Evolutionary conservation across 2,888 invertebrate species (phyloP).

Genomic region (Phalangium opilio): DNA sequence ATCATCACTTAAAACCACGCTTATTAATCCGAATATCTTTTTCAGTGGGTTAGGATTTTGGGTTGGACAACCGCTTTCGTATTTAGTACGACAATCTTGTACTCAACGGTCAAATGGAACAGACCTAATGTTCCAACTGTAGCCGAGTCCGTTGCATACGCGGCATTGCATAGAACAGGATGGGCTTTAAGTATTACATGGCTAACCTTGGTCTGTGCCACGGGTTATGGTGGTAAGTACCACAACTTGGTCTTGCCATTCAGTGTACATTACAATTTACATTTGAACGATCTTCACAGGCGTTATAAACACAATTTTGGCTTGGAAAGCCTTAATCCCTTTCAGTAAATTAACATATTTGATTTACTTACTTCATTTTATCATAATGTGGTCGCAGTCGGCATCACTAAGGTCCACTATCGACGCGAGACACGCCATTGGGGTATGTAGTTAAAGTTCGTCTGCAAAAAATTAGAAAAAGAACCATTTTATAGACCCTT

Average conservation of each 20-base stretch:
- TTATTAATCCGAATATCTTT: neutral
- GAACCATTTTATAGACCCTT: no score
- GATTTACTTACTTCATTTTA: conserved; percentile 9
- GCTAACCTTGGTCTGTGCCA: conserved; percentile 10
- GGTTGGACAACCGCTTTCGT: conserved; percentile 13
- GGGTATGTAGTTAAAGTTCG: no score
- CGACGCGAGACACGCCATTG: no score
- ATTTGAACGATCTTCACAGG: neutral
- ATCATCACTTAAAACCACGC: no score
- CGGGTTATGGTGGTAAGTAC: conserved; percentile 2
- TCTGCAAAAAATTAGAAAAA: no score
- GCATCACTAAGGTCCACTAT: neutral
- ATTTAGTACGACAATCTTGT: conserved; percentile 10
- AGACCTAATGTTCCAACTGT: conserved; percentile 6
- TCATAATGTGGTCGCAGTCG: conserved; percentile 5
- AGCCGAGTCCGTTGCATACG: conserved; percentile 5
- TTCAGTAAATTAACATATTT: conserved; percentile 6
- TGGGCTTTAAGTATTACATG: conserved; percentile 9
- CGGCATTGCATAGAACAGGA: conserved; percentile 2
- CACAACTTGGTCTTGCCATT: no score
- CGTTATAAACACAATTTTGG: conserved; percentile 5
- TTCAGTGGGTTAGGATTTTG: conserved; percentile 2
- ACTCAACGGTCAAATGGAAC: conserved; percentile 12
- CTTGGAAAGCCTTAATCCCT: conserved; percentile 9
- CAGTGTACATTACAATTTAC: no score